Evolutionary conservation across 2,888 invertebrate genomes (phyloP).

Genomic region (Kuschelorhynchus macadamiae): DNA sequence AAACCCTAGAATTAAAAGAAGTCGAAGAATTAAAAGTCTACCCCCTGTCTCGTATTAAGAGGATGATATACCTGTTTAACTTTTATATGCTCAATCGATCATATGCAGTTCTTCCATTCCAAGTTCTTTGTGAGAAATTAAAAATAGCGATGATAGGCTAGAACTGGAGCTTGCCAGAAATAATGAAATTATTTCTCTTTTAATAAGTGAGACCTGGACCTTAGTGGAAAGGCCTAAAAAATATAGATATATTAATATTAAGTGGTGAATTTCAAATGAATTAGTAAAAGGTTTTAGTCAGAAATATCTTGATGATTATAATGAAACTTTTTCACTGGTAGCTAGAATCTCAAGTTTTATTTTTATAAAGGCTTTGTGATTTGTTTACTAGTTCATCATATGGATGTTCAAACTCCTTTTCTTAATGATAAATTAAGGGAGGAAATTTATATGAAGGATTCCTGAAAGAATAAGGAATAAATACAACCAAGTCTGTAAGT

Average conservation of each 20-base stretch:
- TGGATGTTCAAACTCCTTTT: slow-evolving; percentile 42
- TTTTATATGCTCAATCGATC: slow-evolving; percentile 8
- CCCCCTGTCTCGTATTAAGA: slow-evolving; percentile 35
- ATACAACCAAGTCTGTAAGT: slow-evolving; percentile 54
- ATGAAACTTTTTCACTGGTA: slow-evolving; percentile 42
- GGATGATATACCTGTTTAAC: slow-evolving; percentile 9
- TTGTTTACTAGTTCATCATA: slow-evolving; percentile 24
- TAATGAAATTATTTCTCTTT: no score
- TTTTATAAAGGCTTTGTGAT: slow-evolving; percentile 13
- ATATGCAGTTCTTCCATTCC: no score
- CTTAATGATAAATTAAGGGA: slow-evolving; percentile 36
- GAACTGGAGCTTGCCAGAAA: no score
- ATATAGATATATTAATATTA: slow-evolving; percentile 5
- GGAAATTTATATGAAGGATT: slow-evolving; percentile 54
- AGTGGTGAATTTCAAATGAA: slow-evolving; percentile 13
- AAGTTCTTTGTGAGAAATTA: no score
- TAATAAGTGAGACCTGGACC: neutral
- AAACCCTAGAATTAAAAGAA: slow-evolving; percentile 16
- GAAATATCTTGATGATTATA: slow-evolving; percentile 39
- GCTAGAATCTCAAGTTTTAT: slow-evolving; percentile 27
- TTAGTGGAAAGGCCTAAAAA: slow-evolving; percentile 4
- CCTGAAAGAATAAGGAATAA: slow-evolving; percentile 49
- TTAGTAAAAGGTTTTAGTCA: slow-evolving; percentile 30
- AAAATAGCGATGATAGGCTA: no score
- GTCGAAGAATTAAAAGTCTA: slow-evolving; percentile 33